Conservation (phyloP, 2,888 invertebrate species). For the Mythimna impura region DNA sequence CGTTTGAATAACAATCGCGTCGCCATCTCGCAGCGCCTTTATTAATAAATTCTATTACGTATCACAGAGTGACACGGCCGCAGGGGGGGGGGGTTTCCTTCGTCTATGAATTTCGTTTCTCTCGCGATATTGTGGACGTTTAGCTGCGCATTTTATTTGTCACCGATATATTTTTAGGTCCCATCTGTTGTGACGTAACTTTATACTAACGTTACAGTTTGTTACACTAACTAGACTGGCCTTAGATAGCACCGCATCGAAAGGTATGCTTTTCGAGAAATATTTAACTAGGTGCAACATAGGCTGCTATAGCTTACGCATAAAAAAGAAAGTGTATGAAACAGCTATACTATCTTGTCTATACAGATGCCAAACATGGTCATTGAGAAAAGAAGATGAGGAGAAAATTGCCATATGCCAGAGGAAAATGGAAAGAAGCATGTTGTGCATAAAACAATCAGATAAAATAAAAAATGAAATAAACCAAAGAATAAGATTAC, state of each 20-base stretch:
- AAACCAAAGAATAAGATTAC: no score
- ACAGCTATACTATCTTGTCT: no score
- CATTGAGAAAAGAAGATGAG: no score
- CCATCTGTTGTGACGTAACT: conserved; percentile 24
- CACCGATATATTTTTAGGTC: conserved; percentile 36
- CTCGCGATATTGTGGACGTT: conserved; percentile 40
- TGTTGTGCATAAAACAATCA: no score
- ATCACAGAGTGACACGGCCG: conserved; percentile 49
- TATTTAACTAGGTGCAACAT: no score
- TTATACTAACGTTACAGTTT: not conserved
- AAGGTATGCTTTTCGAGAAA: not conserved
- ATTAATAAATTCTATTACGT: conserved; percentile 69
- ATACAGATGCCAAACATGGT: no score
- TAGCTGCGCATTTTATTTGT: conserved; percentile 52
- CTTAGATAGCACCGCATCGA: not conserved
- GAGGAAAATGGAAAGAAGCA: no score
- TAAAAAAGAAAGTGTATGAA: no score
- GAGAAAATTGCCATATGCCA: no score
- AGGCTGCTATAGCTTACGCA: no score
- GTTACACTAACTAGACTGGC: not conserved
- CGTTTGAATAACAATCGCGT: conserved; percentile 69
- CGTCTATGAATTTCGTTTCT: conserved; percentile 49
- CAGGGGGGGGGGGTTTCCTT: not conserved
- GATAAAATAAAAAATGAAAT: no score
- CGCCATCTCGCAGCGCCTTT: conserved; percentile 51